phyloP scores from a whole-genome alignment of 2,888 invertebrate genomes.

The Oligia fasciuncula region DNA sequence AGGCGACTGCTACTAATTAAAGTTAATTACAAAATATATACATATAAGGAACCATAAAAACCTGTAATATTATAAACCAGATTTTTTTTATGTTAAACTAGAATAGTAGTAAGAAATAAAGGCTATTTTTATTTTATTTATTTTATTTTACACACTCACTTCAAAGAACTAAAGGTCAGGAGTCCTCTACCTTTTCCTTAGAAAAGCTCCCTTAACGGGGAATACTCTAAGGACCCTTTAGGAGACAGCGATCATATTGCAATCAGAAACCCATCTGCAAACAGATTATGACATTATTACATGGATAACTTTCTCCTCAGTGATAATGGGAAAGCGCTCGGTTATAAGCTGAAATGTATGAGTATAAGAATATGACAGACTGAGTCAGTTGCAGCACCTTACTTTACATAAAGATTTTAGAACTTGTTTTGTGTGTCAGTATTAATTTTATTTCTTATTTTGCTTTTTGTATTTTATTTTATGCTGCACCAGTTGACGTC shows the following conservation, averaged over 20 bases:
- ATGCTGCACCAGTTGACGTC: too few relatives aligned
- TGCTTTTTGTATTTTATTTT: too few relatives aligned
- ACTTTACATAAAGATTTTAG: not conserved
- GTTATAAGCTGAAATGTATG: constrained; percentile 11
- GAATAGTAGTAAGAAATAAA: too few relatives aligned
- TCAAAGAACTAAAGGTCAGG: constrained; percentile 25
- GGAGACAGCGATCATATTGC: constrained; percentile 44
- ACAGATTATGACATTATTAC: constrained; percentile 57
- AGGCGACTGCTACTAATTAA: too few relatives aligned
- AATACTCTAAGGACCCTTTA: constrained; percentile 7
- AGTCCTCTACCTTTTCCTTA: constrained; percentile 13
- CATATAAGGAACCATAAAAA: too few relatives aligned
- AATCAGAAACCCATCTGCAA: constrained; percentile 55
- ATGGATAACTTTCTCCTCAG: constrained; percentile 22
- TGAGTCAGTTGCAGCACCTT: not conserved
- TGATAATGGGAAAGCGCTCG: constrained; percentile 6
- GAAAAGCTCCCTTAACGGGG: constrained; percentile 8
- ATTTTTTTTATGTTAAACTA: too few relatives aligned
- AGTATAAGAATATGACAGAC: not conserved
- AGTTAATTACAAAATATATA: too few relatives aligned
- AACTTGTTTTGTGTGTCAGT: not conserved
- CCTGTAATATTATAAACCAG: too few relatives aligned
- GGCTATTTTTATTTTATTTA: too few relatives aligned
- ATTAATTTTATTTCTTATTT: too few relatives aligned
- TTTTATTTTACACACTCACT: not conserved